phyloP scores from a whole-genome alignment of 1,140 invertebrate species.

The Hestina assimilis region DNA sequence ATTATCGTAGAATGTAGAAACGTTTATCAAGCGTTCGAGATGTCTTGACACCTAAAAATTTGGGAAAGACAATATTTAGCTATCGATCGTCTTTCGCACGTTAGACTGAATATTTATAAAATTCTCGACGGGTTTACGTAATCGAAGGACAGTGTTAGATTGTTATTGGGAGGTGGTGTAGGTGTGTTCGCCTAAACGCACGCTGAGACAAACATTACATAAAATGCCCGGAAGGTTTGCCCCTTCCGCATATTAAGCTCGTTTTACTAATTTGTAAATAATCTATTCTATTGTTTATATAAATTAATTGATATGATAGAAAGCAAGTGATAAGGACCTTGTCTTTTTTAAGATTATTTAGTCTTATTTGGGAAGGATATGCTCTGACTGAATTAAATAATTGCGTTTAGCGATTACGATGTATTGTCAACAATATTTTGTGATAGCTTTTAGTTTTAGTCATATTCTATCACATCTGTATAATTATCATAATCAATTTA shows the following conservation, averaged over 20 bases:
- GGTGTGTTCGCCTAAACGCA: constrained; percentile 19
- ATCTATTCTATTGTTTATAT: not conserved
- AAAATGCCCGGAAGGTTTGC: constrained; percentile 15
- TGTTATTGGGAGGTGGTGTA: constrained; percentile 33
- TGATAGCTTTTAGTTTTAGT: too few species aligned
- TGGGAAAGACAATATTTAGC: constrained; percentile 36
- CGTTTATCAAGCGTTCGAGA: constrained; percentile 49
- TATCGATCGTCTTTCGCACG: constrained; percentile 47
- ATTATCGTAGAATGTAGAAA: constrained; percentile 31
- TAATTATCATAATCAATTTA: too few species aligned
- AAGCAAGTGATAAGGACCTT: too few species aligned
- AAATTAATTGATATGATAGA: too few species aligned
- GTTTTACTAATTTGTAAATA: not conserved
- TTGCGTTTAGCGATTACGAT: too few species aligned
- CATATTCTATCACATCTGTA: too few species aligned
- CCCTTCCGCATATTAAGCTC: not conserved
- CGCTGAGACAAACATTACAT: constrained; percentile 19
- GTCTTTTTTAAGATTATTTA: too few species aligned
- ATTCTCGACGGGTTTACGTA: constrained; percentile 59
- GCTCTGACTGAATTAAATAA: too few species aligned
- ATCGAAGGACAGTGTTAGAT: constrained; percentile 48
- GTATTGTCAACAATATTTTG: too few species aligned
- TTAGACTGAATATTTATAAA: constrained; percentile 50
- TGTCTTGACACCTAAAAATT: constrained; percentile 39
- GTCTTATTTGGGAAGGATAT: too few species aligned